Evolutionary conservation across 2,888 invertebrate species (phyloP), one percentile per base, ranked within the genome.

Genomic region (Macrosiphum euphorbiae): DNA sequence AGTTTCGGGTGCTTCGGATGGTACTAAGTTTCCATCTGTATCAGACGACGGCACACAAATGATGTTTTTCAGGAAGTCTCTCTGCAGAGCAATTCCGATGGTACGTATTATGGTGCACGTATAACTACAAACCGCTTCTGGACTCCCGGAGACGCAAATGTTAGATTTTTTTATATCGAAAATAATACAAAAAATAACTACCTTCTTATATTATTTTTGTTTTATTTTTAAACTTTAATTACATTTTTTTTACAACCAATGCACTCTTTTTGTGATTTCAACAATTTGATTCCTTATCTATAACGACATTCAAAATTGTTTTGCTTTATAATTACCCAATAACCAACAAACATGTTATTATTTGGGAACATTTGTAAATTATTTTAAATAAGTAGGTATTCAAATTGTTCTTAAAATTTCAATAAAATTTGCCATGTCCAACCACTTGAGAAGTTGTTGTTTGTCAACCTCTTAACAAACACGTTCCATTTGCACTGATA

Each of bases 41-140:
- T 96, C 98, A 1, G 95, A 96, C 28, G 97, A 98, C 94, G 97
- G 98, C 28, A 96, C 97, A 0, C 95, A 78, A 78, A 3, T 98
- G 0, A 95, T 97, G 94, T 98, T 98, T 96, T 99, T 97, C 96
- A 97, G 98, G 94, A 98, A 98, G 95, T 98, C 98, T 95, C 96
- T 98, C 95, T 99, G 98, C 95, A 96, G 98, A 94, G 97, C 98
- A n/a, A 97, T 98, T 52, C 96, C 96, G 89, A 96, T 98, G 97
- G 98, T 98, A 95, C 97, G 97, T 96, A 92, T 91, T 84, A 84
- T 47, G 11, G 26, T 52, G 52, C 52, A 24, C 24, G 24, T 55
- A 26, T 55, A 7, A 55, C 24, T 24, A 55, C 55, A 58, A 58
- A 24, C 67, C 67, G 58, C 1, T 26, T 58, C 26, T 3, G 10